Evolutionary conservation across 2,113 vertebrate genomes (phyloP).

Genomic region (Notechis scutatus): DNA sequence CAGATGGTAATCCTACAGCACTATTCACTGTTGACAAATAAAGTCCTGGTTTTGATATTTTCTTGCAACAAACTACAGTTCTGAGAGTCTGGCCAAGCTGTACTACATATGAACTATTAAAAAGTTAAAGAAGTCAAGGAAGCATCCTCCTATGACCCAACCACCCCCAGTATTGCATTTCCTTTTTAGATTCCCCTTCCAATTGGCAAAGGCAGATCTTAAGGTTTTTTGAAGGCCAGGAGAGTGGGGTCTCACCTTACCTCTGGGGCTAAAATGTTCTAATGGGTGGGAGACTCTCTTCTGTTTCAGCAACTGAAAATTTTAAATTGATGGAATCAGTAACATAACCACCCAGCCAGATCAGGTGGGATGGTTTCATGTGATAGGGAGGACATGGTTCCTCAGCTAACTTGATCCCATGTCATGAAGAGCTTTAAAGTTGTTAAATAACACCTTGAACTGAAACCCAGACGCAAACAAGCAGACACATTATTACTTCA

Average conservation of each 20-base stretch:
- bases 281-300: background rate
- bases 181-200: background rate
- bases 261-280: background rate
- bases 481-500: background rate
- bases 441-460: too few relatives aligned
- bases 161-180: background rate
- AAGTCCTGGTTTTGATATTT: background rate
- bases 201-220: background rate
- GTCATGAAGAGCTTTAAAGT: too few relatives aligned
- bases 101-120: background rate
- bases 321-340: too few relatives aligned
- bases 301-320: background rate
- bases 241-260: background rate
- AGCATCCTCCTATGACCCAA: too few relatives aligned
- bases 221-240: background rate
- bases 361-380: too few relatives aligned
- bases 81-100: background rate
- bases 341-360: too few relatives aligned
- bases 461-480: too few relatives aligned
- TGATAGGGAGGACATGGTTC: too few relatives aligned
- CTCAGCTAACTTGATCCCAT: too few relatives aligned
- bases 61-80: background rate
- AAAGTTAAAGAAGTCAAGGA: too few relatives aligned
- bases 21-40: background rate
- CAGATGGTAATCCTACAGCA: background rate